These are phyloP conservation scores for Otus sunia DNA, from an alignment of 2,113 vertebrate species.

Conservation along the genomic window DNA sequence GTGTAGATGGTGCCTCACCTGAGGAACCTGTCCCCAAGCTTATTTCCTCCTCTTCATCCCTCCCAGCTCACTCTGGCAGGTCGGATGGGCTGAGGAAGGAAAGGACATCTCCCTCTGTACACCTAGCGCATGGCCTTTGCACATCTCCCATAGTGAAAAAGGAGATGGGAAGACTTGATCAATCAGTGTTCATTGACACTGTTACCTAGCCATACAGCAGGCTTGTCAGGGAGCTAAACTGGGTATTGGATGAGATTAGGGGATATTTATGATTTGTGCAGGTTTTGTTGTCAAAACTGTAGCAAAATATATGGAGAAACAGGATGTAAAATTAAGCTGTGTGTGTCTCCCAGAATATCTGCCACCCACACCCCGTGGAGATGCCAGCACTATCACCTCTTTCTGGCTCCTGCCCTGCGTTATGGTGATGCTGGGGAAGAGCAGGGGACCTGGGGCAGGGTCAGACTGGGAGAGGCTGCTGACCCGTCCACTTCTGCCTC, in stretches of 20 bases:
- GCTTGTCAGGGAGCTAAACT: not conserved
- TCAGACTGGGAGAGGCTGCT: not conserved
- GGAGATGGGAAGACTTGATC: not conserved
- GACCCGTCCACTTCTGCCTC: not conserved
- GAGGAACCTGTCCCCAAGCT: not conserved
- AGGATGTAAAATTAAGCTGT: not conserved
- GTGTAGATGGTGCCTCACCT: not conserved
- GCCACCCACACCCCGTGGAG: not conserved
- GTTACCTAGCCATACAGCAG: not conserved
- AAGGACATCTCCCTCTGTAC: not conserved
- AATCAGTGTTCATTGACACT: not conserved
- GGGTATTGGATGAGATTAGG: not conserved
- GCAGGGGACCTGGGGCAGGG: not conserved
- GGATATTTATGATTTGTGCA: not conserved
- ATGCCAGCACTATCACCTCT: accelerated
- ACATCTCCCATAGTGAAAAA: not conserved
- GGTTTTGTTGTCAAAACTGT: not conserved
- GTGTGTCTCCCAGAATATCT: not conserved
- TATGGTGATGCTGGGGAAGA: not conserved
- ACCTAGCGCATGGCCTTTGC: not conserved
- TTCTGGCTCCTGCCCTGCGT: accelerated
- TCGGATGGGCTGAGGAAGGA: not conserved
- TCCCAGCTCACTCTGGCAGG: not conserved
- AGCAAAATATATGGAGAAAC: not conserved
- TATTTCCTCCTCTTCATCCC: not conserved